These are phyloP conservation scores for Tuta absoluta DNA, from an alignment of 2,888 invertebrate species.

Conservation along the genomic window DNA sequence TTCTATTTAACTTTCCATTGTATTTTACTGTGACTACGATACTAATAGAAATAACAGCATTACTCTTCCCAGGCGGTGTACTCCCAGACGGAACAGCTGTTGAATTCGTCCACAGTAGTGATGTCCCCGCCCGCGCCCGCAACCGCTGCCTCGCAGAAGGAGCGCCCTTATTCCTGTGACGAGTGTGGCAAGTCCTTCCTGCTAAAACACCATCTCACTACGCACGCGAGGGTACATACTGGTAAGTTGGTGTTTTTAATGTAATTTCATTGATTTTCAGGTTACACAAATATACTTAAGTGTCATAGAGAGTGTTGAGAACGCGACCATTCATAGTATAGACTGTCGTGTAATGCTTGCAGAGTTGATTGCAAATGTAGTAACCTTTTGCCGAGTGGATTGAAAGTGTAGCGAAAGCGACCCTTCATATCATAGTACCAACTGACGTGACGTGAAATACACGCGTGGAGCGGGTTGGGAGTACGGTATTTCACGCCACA, in stretches of 20 bases:
- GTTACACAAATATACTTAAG: no score
- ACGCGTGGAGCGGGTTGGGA: no score
- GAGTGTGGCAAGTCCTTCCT: constrained; percentile 93
- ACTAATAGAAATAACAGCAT: constrained; percentile 5
- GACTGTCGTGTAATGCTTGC: no score
- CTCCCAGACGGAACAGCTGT: constrained; percentile 69
- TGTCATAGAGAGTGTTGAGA: no score
- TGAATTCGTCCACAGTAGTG: constrained; percentile 59
- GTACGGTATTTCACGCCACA: no score
- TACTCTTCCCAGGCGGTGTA: constrained; percentile 59
- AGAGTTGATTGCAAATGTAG: no score
- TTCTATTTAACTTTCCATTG: no score
- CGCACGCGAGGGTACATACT: constrained; percentile 90
- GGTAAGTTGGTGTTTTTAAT: constrained; percentile 61
- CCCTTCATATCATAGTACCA: no score
- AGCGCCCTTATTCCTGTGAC: constrained; percentile 90
- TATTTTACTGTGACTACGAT: background rate
- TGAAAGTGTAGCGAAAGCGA: no score
- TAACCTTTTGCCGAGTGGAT: no score
- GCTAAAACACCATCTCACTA: constrained; percentile 91
- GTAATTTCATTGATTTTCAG: background rate
- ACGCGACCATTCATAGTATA: no score
- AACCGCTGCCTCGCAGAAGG: constrained; percentile 75
- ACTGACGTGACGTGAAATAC: no score
- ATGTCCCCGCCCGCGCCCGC: constrained; percentile 51